Base-by-base conservation (phyloP, 2,797 vertebrate genomes). In the Thunnus albacares region DNA sequence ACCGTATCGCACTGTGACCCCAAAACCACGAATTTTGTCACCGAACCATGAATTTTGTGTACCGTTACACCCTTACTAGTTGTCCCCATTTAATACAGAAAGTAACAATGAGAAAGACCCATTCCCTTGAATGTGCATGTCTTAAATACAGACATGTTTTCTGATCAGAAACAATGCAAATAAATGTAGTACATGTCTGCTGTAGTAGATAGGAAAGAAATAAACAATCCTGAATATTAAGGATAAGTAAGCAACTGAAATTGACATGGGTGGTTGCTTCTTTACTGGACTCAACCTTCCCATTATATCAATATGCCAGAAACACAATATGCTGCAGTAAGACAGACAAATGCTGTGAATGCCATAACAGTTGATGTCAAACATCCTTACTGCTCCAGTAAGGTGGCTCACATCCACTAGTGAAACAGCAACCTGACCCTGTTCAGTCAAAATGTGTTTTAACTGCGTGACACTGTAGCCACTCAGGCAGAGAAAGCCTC, bases 381-480 rank as follows among this genome's bases (percentile, higher is more conserved):
- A 74, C 49, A 71, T 78, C 63, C 49, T 58, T 53, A 81, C 71
- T 71, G 73, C 67, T 90, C 5, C 58, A 65, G 30, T 47, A 60
- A 18, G 61, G 63, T 70, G 57, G 59, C 38, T 74, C 51, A 49
- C 52, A 78, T 70, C 71, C 15, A 56, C 68, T 18, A 73, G 61
- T 45, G 60, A 83, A 89, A 59, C 49, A 41, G 65, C 35, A 20
- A 75, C 74, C 71, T 93, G 93, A 94, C 92, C 93, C 87, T 85
- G 92, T 93, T 94, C 91, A 87, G 87, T 94, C 92, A 93, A 60
- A 89, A 75, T 91, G 73, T 72, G 88, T 93, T 92, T 89, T 82
- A 82, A 84, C 81, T 79, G 75, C 26, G 53, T 77, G 79, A 67
- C 81, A 73, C 70, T 80, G 74, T 45, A 57, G 69, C 83, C 84